Percentiles rank a stretch among this genome's conserved stretches.
Evolutionary conservation across 2,113 vertebrate species (phyloP).

Genomic region (Bubo bubo): DNA sequence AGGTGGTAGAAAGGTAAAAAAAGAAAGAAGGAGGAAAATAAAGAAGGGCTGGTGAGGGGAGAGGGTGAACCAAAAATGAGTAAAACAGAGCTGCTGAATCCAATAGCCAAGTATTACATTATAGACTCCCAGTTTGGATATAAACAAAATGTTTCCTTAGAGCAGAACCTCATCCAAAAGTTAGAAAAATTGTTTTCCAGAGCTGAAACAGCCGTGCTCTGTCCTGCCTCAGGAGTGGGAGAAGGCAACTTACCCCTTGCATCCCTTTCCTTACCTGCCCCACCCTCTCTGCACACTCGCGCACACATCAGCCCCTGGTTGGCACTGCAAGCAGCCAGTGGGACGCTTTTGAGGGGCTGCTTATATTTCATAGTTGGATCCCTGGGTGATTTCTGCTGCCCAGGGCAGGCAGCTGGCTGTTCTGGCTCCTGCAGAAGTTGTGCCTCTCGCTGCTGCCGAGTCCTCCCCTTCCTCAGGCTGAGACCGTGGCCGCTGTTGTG

Average conservation of each 20-base stretch:
- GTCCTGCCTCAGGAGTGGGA: not conserved
- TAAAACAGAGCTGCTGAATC: conserved; percentile 66
- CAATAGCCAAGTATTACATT: conserved; percentile 51
- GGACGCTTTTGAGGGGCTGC: not conserved
- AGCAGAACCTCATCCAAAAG: conserved; percentile 41
- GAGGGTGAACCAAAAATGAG: conserved; percentile 31
- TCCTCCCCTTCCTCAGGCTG: not conserved
- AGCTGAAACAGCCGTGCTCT: not conserved
- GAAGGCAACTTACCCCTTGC: not conserved
- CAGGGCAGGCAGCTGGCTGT: not conserved
- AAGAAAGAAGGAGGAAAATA: not conserved
- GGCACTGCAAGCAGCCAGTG: fast-evolving
- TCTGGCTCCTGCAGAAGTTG: not conserved
- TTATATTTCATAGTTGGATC: not conserved
- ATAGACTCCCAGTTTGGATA: conserved; percentile 44
- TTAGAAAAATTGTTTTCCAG: conserved; percentile 50
- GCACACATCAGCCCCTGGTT: fast-evolving
- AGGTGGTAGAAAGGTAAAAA: conserved; percentile 62
- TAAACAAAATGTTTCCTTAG: conserved; percentile 62
- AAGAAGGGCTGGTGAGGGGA: not conserved
- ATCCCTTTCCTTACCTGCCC: not conserved
- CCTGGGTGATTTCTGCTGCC: not conserved
- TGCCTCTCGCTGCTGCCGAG: not conserved
- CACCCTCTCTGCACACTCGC: fast-evolving
- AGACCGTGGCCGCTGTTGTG: fast-evolving